These are phyloP conservation scores for Neoniphon sammara DNA, from an alignment of 2,797 vertebrate species.

Conservation along the genomic window DNA sequence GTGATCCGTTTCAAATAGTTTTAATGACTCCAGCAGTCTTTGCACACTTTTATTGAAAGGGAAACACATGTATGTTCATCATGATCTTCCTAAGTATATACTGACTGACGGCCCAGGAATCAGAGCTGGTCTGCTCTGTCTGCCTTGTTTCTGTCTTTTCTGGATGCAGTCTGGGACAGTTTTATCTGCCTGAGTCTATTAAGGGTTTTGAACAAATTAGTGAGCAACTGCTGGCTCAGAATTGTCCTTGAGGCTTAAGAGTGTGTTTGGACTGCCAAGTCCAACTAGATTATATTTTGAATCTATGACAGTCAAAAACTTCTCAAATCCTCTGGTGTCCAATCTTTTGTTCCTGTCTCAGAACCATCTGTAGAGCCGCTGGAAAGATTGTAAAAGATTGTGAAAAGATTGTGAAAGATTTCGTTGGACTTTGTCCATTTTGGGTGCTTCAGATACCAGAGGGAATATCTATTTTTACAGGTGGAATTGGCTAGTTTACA, in stretches of 20 bases:
- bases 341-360: conserved; percentile 27
- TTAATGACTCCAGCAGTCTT: conserved; percentile 5
- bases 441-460: conserved; percentile 28
- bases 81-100: not conserved
- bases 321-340: conserved; percentile 26
- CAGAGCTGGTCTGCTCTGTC: not conserved
- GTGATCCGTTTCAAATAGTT: not conserved
- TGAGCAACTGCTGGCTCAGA: conserved; percentile 32
- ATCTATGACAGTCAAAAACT: conserved; percentile 25
- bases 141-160: not conserved
- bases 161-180: conserved; percentile 28
- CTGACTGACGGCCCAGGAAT: not conserved
- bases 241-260: conserved; percentile 57
- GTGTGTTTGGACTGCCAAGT: conserved; percentile 42
- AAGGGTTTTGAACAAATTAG: conserved; percentile 49
- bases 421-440: conserved; percentile 24
- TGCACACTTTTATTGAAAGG: not conserved
- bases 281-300: conserved; percentile 37
- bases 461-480: conserved; percentile 42
- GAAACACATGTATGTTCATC: not conserved
- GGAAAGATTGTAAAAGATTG: not conserved
- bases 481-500: conserved; percentile 19
- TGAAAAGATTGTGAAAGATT: no score
- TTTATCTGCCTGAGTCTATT: conserved; percentile 50
- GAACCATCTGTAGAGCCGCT: conserved; percentile 20